Base-by-base conservation (phyloP, 53 echinoderm and acorn worm species). In the Apostichopus leukothele region DNA sequence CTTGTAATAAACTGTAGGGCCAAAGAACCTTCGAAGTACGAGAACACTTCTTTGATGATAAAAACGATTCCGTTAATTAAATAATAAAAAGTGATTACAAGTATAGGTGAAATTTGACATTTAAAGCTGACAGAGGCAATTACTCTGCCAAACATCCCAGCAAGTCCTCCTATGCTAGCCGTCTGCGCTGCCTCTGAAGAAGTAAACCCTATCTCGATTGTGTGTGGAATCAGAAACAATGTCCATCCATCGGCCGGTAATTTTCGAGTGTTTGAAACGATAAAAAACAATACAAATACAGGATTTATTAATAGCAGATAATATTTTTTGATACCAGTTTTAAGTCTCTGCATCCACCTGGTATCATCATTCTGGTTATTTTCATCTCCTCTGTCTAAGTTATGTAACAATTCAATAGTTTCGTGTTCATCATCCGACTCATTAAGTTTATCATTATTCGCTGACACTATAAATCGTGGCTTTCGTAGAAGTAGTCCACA, bases 171-270 rank as follows among this genome's bases (percentile, higher is more conserved):
- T 9, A 86, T 10, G 67, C 73, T 86, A 5, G 86, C 86, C 66
- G 73, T 73, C 51, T 16, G 16, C 7, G 74, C 86, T 5, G 86
- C 86, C 19, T 74, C 18, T 39, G 51, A 39, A 23, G 86, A 7
- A 26, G 86, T 5, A n/a, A 86, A 73, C 6, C 73, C 73, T 14
- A 2, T 73, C 52, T 86, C 86, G 39, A 52, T 74, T 2, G 86
- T 86, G 52, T 86, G 86, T 7, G 86, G 86, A 52, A 86, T 73
- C 7, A 86, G 86, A 27, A 86, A 86, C 20, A 86, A 51, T 50
- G 86, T 86, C 86, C 86, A 86, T 52, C 86, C 86, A 13, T 86
- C 86, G 3, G 86, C 74, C 13, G 86, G 86, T 12, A 86, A 21
- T 86, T 86, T 86, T n/a, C 86, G 66, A 4, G 23, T 10, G 51